These are phyloP conservation scores for Tyrannus savana DNA, from an alignment of 2,113 vertebrate species.

Conservation along the genomic window DNA sequence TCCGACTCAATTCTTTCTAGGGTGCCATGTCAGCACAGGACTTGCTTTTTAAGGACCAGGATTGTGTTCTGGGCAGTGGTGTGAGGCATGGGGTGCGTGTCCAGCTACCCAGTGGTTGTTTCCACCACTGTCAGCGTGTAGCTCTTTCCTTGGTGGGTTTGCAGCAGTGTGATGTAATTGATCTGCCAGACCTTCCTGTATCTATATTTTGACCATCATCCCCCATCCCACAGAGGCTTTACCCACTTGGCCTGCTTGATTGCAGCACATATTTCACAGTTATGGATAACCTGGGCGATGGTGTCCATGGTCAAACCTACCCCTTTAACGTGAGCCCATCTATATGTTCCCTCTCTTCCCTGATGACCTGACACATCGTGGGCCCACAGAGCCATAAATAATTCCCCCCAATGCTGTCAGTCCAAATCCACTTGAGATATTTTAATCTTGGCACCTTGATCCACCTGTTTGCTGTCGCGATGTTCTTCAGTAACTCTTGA, in stretches of 20 bases:
- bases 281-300: not conserved
- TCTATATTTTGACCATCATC: no score
- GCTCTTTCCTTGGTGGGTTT: no score
- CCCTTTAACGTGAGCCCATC: not conserved
- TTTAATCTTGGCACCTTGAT: not conserved
- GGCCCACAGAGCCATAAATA: not conserved
- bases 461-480: rapidly evolving
- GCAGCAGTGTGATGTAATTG: no score
- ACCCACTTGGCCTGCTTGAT: not conserved
- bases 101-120: no score
- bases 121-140: no score
- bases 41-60: no score
- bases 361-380: not conserved
- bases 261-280: not conserved
- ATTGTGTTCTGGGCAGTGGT: no score
- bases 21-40: no score
- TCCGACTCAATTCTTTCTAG: no score
- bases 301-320: not conserved
- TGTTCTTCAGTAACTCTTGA: not conserved
- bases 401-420: not conserved
- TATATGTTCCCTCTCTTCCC: not conserved
- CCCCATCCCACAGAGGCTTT: not conserved
- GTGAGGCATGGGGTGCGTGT: no score
- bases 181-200: no score
- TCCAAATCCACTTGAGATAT: not conserved